These are phyloP conservation scores for Amphiprion ocellaris DNA, from an alignment of 2,113 vertebrate genomes.

Conservation along the genomic window DNA sequence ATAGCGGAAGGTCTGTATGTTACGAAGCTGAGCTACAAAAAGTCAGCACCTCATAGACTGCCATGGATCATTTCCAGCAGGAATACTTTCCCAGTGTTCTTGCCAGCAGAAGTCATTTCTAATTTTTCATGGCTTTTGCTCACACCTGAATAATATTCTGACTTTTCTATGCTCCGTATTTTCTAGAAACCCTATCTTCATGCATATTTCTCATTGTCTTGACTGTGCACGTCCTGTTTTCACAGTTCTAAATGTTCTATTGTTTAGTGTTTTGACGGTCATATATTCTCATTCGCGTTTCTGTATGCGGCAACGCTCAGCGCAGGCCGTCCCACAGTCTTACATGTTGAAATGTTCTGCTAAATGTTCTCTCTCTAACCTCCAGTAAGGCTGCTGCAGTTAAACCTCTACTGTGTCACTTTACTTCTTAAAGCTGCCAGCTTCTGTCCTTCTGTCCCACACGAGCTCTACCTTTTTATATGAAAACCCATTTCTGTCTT, in stretches of 20 bases:
- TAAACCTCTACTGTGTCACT: constrained; percentile 56
- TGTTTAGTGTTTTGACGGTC: constrained; percentile 16
- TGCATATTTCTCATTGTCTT: not conserved
- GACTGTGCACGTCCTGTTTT: constrained; percentile 24
- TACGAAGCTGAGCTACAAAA: constrained; percentile 46
- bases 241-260: constrained; percentile 14
- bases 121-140: constrained; percentile 3
- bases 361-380: constrained; percentile 41
- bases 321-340: constrained; percentile 34
- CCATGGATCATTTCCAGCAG: constrained; percentile 16
- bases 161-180: constrained; percentile 12
- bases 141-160: constrained; percentile 3
- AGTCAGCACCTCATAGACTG: constrained; percentile 21
- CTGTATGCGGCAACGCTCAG: constrained; percentile 11
- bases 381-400: constrained; percentile 52
- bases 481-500: constrained; percentile 20
- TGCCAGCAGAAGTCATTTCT: constrained; percentile 10
- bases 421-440: constrained; percentile 29
- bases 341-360: constrained; percentile 39
- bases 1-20: constrained; percentile 30
- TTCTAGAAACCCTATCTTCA: constrained; percentile 10
- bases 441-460: constrained; percentile 33
- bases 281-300: constrained; percentile 16
- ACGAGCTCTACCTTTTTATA: constrained; percentile 30
- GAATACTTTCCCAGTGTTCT: not conserved